phyloP scores from a whole-genome alignment of 1,140 invertebrate genomes.

The Microvelia longipes region DNA sequence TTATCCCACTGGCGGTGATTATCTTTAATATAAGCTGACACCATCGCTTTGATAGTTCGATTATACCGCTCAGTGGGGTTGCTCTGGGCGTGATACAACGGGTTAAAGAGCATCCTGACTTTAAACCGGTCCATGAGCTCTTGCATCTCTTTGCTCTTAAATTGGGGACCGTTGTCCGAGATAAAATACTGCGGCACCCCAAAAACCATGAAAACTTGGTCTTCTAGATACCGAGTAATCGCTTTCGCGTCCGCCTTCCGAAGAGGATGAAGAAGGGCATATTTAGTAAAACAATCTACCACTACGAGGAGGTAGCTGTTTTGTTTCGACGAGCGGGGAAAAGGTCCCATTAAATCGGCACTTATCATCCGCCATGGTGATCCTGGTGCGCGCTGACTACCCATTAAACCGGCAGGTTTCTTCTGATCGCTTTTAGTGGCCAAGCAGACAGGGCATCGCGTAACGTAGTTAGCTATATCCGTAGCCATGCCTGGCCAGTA shows the following conservation, averaged over 20 bases:
- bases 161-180: not conserved
- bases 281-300: slow-evolving; percentile 29
- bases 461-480: slow-evolving; percentile 13
- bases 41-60: not conserved
- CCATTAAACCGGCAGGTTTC: slow-evolving; percentile 3
- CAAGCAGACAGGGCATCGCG: slow-evolving; percentile 11
- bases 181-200: not conserved
- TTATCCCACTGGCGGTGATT: no score
- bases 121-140: not conserved
- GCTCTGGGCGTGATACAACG: not conserved
- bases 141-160: not conserved
- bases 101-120: not conserved
- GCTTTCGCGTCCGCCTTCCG: not conserved
- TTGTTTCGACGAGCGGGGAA: slow-evolving; percentile 22
- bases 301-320: slow-evolving; percentile 28
- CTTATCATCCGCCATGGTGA: slow-evolving; percentile 13
- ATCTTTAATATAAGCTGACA: not conserved
- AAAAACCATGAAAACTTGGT: not conserved
- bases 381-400: not conserved
- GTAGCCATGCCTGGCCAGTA: slow-evolving; percentile 12
- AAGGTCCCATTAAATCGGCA: slow-evolving; percentile 29
- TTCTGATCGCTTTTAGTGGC: not conserved
- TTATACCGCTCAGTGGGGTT: not conserved
- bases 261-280: slow-evolving; percentile 25
- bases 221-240: not conserved